Evolutionary conservation across 2,113 vertebrate species (phyloP).

Genomic region (Colinus virginianus): DNA sequence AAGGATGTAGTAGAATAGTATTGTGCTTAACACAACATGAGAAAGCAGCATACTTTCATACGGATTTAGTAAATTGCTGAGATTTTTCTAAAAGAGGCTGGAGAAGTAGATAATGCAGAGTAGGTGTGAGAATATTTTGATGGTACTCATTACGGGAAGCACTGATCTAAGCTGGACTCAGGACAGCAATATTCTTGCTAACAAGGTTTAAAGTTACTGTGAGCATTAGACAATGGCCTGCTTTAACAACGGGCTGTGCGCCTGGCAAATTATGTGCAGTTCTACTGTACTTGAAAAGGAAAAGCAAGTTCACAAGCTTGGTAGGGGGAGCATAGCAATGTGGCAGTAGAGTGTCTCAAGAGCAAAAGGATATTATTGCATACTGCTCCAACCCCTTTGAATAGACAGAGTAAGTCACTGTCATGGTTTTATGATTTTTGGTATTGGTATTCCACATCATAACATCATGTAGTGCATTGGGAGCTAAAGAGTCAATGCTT

Average conservation of each 20-base stretch:
- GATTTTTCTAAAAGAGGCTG: neutral
- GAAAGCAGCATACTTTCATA: neutral
- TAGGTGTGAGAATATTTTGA: neutral
- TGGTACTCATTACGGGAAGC: neutral
- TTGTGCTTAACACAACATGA: neutral
- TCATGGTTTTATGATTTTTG: too few relatives aligned
- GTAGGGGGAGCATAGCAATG: neutral
- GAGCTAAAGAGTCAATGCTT: too few relatives aligned
- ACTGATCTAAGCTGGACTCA: neutral
- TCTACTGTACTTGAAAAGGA: neutral
- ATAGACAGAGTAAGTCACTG: neutral
- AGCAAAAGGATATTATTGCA: neutral
- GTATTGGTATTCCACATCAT: too few relatives aligned
- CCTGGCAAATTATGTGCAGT: neutral
- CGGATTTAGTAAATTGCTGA: neutral
- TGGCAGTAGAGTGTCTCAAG: neutral
- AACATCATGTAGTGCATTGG: too few relatives aligned
- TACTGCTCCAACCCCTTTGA: neutral
- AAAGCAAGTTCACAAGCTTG: neutral
- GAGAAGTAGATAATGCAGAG: neutral
- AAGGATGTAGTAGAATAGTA: neutral
- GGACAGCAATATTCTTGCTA: neutral
- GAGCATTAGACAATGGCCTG: neutral
- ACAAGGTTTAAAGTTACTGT: neutral
- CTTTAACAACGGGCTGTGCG: neutral